Evolutionary conservation across 2,113 vertebrate genomes (phyloP), one percentile per base, ranked within the genome.

Genomic region (Apus apus): DNA sequence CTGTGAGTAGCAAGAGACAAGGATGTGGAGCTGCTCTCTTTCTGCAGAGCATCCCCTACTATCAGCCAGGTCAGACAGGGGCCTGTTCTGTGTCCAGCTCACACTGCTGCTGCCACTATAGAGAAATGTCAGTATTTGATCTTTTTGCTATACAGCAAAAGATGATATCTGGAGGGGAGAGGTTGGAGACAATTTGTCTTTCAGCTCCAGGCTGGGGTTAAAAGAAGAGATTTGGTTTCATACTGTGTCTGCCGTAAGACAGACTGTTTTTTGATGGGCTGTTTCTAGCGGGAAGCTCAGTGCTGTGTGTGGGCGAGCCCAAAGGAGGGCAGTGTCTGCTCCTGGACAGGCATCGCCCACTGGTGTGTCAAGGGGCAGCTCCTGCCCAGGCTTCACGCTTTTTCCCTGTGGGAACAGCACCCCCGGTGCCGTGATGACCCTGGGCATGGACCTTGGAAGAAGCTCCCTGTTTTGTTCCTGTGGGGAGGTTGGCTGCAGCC

Each of bases 401-500:
- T 26, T 32, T 40, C 26, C 75, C 32, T 0, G 1, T 40, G 23
- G 60, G n/a, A 50, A 14, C 40, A 58, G 54, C 72, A 16, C 8
- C 14, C 27, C 6, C 2, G 5, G 8, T 43, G 32, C 56, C 0
- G 2, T 15, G 66, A 26, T 38, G n/a, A 17, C 23, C 29, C 19
- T 23, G 45, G 48, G 71, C 21, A 22, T 7, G 0, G 0, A 5
- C 51, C 57, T 22, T 53, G 54, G 58, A 48, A 83, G 36, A 70
- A 83, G 14, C 56, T 77, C 58, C 17, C 64, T 84, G 32, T 48
- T 70, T 38, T 53, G 17, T 43, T 80, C 45, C 29, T 40, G 7
- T 0, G 0, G 8, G 20, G 43, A 27, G 61, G 13, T 19, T 2
- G 18, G 32, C 57, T 60, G 74, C 50, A 27, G 8, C 11, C 16